Conservation (phyloP, 1,140 invertebrate genomes). For the Neuroterus valhalla region DNA sequence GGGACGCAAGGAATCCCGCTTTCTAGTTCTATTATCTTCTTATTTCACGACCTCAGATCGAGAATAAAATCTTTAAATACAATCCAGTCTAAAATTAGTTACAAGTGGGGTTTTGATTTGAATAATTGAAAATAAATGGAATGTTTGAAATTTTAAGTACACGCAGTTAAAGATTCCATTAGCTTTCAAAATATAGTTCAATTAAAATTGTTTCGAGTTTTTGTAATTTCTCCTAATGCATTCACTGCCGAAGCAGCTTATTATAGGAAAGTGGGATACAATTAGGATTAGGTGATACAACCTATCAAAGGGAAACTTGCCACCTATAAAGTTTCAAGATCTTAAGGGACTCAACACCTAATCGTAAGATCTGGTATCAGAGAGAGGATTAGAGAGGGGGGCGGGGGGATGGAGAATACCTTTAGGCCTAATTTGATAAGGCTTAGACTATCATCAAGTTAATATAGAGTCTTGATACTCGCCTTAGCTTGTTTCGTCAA, state of each 20-base stretch:
- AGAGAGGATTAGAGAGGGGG: constrained; percentile 28
- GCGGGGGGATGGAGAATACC: constrained; percentile 32
- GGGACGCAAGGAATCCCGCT: no score
- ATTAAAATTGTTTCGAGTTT: no score
- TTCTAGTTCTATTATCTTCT: no score
- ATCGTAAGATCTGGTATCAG: constrained; percentile 3
- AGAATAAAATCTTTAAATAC: no score
- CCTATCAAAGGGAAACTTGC: constrained; percentile 39
- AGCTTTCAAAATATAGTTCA: no score
- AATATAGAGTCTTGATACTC: constrained; percentile 48
- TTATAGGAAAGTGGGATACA: background rate
- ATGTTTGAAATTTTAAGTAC: no score
- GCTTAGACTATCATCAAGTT: constrained; percentile 44
- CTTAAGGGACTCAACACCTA: constrained; percentile 1
- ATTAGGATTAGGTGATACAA: constrained; percentile 35
- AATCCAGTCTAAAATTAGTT: no score
- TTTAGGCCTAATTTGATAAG: constrained; percentile 52
- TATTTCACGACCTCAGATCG: no score
- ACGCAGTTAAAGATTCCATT: no score
- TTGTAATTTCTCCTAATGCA: background rate
- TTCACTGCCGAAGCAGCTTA: background rate
- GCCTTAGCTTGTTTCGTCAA: constrained; percentile 11
- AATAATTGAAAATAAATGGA: no score
- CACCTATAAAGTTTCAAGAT: constrained; percentile 38
- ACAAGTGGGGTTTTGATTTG: no score